Conservation (phyloP, 2,797 vertebrate species). For the Pseudochirops corinnae region DNA sequence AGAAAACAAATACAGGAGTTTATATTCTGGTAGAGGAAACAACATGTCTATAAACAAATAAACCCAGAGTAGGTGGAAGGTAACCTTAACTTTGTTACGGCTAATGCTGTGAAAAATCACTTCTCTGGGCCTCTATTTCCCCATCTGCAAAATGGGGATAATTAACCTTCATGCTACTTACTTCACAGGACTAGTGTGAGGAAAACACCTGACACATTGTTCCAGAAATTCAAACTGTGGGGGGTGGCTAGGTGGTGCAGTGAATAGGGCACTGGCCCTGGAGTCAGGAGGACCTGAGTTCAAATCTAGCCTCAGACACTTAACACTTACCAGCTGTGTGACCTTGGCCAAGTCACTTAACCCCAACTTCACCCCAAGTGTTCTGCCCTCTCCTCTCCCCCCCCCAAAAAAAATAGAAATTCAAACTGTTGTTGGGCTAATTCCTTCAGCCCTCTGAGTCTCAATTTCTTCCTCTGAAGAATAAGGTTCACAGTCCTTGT, state of each 20-base stretch:
- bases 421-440: not conserved
- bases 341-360: too few relatives aligned
- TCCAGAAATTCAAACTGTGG: not conserved
- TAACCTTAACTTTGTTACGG: not conserved
- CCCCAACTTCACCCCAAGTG: too few relatives aligned
- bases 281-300: too few relatives aligned
- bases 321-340: too few relatives aligned
- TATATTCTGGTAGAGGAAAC: not conserved
- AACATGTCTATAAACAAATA: not conserved
- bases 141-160: not conserved
- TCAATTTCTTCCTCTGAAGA: not conserved
- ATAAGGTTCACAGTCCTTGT: not conserved
- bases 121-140: not conserved
- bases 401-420: not conserved
- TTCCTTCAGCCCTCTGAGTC: not conserved
- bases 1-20: not conserved
- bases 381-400: too few relatives aligned
- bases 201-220: not conserved
- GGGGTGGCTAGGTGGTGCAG: too few relatives aligned
- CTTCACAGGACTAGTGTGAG: not conserved
- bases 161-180: not conserved
- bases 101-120: not conserved
- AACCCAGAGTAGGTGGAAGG: not conserved
- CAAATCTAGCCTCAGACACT: too few relatives aligned
- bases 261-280: too few relatives aligned